Evolutionary conservation across 2,888 invertebrate genomes (phyloP), one percentile per base, ranked within the genome.

Genomic region (Colletes collaris): DNA sequence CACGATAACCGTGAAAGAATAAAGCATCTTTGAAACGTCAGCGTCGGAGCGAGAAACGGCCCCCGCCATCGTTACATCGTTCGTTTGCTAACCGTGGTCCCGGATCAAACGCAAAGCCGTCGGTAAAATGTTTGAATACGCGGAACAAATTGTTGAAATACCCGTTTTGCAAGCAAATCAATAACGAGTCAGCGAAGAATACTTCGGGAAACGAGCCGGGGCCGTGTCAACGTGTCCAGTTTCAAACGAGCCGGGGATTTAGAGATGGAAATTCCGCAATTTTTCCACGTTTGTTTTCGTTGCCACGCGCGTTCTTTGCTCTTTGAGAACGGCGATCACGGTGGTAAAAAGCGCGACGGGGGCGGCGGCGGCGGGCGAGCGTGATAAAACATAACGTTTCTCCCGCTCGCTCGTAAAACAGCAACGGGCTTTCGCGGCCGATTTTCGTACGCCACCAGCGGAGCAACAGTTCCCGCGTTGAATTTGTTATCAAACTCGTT

Each of bases 401-500:
- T 27, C 27, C 27, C 27, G n/a, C 44, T 19, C 10, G n/a, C 10
- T 13, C 27, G 69, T 60, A 44, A 69, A 52, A 10, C 50, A 13
- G 13, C 60, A n/a, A 13, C 50, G 11, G 27, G 27, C 35, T 44
- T n/a, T 27, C 37, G 13, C 13, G 19, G 3, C 8, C 27, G 8
- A 40, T 11, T 13, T 53, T 13, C 49, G 46, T 35, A 27, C 60
- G 46, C 44, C 16, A n/a, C 44, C 16, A n/a, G 40, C 40, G 60
- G 44, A 46, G 60, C 60, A 63, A 63, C 49, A 63, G 49, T 44
- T 63, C 35, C 62, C 60, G 44, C 3, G 8, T 46, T 27, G 62
- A 63, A 63, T 63, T 49, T 19, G 49, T 63, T 63, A 49, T 63
- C 62, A 35, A 63, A 63, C 27, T 50, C 62, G 27, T 63, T 63